Percentiles rank a stretch among this genome's conserved stretches.
Evolutionary conservation across 2,888 invertebrate genomes (phyloP).

Genomic region (Rhamphomyia laevipes): DNA sequence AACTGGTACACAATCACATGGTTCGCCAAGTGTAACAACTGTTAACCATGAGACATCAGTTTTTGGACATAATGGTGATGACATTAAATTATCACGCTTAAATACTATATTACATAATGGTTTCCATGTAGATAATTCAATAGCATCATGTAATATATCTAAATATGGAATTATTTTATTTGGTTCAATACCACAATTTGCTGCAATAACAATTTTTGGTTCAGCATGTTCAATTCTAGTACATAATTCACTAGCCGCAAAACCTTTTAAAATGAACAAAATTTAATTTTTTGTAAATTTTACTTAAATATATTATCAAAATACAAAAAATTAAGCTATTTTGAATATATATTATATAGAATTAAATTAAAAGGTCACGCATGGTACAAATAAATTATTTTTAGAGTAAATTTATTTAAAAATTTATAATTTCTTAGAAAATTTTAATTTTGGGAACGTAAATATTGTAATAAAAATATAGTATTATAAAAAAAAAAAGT

Average conservation of each 20-base stretch:
- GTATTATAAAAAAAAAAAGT: no score
- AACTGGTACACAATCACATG: slow-evolving; percentile 71
- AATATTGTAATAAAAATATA: no score
- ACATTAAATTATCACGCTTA: slow-evolving; percentile 59
- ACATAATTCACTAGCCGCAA: slow-evolving; percentile 78
- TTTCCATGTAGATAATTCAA: slow-evolving; percentile 58
- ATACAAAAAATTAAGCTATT: background rate
- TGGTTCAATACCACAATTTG: slow-evolving; percentile 86
- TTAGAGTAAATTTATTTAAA: background rate
- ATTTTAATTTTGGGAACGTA: no score
- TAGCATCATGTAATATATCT: slow-evolving; percentile 44
- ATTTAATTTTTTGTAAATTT: background rate
- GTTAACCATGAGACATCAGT: slow-evolving; percentile 71
- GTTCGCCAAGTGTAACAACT: slow-evolving; percentile 47
- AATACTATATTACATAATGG: slow-evolving; percentile 72
- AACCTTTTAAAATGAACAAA: slow-evolving; percentile 44
- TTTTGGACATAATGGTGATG: slow-evolving; percentile 48
- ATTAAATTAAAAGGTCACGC: no score
- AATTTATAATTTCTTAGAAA: background rate
- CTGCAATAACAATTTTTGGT: slow-evolving; percentile 79
- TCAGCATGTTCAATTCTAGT: slow-evolving; percentile 77
- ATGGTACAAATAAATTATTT: background rate
- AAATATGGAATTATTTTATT: slow-evolving; percentile 53
- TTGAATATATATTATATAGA: background rate
- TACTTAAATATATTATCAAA: background rate